These are phyloP conservation scores for Ostrea edulis DNA, from an alignment of 1,140 invertebrate species.

Conservation along the genomic window DNA sequence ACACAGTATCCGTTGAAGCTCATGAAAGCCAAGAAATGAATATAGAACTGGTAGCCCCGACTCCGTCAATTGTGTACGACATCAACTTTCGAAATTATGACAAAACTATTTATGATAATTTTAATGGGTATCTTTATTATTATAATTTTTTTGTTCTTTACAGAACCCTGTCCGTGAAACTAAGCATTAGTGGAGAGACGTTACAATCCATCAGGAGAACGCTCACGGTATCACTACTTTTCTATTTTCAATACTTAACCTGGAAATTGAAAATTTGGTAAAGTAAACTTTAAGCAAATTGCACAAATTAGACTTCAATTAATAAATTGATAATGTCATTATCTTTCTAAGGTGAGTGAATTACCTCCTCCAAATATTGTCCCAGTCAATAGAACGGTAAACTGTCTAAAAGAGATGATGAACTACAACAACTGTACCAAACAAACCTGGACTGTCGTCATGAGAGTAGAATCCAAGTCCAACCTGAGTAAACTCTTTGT, in stretches of 20 bases:
- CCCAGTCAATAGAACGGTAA: background rate
- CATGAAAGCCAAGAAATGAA: background rate
- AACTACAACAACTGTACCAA: slow-evolving; percentile 23
- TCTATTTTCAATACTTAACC: background rate
- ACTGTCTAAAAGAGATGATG: background rate
- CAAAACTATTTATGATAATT: no score
- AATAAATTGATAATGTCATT: background rate
- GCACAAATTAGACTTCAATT: background rate
- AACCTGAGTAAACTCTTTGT: background rate
- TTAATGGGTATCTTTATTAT: background rate
- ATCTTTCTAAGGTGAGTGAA: background rate
- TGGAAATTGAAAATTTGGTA: background rate
- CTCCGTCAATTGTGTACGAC: background rate
- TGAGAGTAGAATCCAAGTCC: background rate
- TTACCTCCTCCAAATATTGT: background rate
- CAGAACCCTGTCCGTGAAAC: background rate
- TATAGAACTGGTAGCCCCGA: background rate
- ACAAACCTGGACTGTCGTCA: background rate
- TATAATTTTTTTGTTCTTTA: background rate
- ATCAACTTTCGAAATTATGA: no score
- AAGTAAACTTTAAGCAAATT: background rate
- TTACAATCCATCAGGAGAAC: background rate
- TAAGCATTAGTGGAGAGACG: background rate
- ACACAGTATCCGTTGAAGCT: background rate
- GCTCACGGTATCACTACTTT: background rate